phyloP scores from a whole-genome alignment of 2,113 vertebrate species.

The Nanorana parkeri region DNA sequence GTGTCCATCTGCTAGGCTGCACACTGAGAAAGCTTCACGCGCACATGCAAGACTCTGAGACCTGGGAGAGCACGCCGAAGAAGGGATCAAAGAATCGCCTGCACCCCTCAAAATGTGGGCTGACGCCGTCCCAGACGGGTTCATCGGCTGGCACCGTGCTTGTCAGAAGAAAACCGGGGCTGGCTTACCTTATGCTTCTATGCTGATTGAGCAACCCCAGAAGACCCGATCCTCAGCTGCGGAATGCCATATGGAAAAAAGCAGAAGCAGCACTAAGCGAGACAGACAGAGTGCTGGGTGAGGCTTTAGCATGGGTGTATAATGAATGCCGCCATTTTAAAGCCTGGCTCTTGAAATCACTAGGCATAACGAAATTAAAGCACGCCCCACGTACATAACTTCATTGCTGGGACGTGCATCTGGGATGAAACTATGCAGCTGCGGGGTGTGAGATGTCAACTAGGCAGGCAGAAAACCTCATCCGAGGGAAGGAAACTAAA shows the following conservation, averaged over 20 bases:
- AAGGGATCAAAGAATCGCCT: background rate
- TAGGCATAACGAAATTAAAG: slow-evolving; percentile 68
- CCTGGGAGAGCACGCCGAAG: background rate
- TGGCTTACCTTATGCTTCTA: slow-evolving; percentile 63
- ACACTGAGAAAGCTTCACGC: background rate
- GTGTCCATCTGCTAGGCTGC: background rate
- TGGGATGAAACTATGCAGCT: slow-evolving; percentile 56
- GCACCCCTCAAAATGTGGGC: background rate
- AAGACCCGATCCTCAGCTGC: slow-evolving; percentile 60
- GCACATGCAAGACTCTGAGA: background rate
- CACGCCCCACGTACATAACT: slow-evolving; percentile 66
- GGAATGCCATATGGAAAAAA: slow-evolving; percentile 65
- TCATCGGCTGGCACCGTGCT: background rate
- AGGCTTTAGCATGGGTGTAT: slow-evolving; percentile 66
- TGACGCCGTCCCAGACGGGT: background rate
- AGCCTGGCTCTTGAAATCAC: slow-evolving; percentile 65
- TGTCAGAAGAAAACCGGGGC: background rate
- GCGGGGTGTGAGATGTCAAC: slow-evolving; percentile 63
- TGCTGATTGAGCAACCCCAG: slow-evolving; percentile 56
- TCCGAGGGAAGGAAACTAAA: background rate
- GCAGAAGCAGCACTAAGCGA: slow-evolving; percentile 62
- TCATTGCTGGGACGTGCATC: slow-evolving; percentile 63
- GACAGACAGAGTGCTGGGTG: slow-evolving; percentile 60
- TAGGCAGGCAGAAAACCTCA: slow-evolving; percentile 17
- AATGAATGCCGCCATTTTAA: slow-evolving; percentile 71